A percentile compares a stretch with the other conserved stretches of the same genome.
Conservation (phyloP, 2,888 invertebrate species). For the Hirtodrosophila confusa region DNA sequence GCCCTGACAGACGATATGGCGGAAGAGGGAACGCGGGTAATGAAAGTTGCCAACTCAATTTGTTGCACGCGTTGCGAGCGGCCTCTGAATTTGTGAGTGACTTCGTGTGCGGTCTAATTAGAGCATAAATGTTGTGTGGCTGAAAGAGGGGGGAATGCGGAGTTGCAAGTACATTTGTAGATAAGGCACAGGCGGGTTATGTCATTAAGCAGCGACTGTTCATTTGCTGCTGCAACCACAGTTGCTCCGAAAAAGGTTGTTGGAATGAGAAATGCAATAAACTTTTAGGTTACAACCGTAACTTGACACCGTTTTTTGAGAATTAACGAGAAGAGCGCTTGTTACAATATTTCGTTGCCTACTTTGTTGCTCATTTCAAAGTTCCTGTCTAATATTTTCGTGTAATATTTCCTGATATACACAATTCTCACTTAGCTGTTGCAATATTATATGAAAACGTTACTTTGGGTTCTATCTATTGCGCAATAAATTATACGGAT, state of each 20-base stretch:
- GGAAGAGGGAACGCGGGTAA: conserved; percentile 40
- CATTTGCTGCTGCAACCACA: too few relatives aligned
- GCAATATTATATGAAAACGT: too few relatives aligned
- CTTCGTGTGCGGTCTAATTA: conserved; percentile 56
- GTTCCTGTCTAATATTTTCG: too few relatives aligned
- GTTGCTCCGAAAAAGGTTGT: too few relatives aligned
- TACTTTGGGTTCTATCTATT: too few relatives aligned
- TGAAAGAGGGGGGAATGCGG: background rate
- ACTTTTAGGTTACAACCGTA: background rate
- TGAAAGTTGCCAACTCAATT: conserved; percentile 63
- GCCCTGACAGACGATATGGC: conserved; percentile 15
- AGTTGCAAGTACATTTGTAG: conserved; percentile 16
- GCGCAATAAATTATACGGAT: too few relatives aligned
- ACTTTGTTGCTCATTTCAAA: too few relatives aligned
- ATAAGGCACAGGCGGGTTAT: conserved; percentile 33
- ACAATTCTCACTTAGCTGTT: too few relatives aligned
- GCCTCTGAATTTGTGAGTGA: conserved; percentile 13
- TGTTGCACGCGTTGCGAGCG: conserved; percentile 46
- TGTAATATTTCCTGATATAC: too few relatives aligned
- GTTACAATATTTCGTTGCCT: background rate
- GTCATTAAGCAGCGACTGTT: conserved; percentile 23
- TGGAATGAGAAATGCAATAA: too few relatives aligned
- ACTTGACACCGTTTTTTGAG: background rate
- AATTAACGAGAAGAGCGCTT: background rate
- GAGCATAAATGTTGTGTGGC: conserved; percentile 45